Conservation (phyloP, 1,140 invertebrate genomes). For the Globodera rostochiensis region DNA sequence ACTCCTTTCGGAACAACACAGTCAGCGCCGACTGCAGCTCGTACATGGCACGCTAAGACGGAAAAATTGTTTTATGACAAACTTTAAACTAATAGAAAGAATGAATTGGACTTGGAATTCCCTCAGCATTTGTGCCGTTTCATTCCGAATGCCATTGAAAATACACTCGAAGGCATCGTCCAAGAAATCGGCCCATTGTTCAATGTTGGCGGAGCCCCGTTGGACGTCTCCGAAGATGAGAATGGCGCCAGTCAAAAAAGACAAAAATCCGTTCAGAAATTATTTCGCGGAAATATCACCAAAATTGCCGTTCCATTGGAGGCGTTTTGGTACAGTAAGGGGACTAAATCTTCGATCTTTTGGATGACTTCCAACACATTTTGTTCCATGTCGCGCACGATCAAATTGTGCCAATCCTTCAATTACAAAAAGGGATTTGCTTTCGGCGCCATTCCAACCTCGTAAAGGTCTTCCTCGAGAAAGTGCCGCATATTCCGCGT, state of each 20-base stretch:
- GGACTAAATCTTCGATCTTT: slow-evolving; percentile 53
- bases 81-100: background rate
- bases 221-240: slow-evolving; percentile 54
- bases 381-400: slow-evolving; percentile 59
- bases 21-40: slow-evolving; percentile 50
- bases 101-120: slow-evolving; percentile 49
- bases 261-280: slow-evolving; percentile 6
- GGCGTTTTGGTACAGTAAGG: slow-evolving; percentile 31
- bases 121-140: slow-evolving; percentile 48
- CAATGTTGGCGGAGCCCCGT: slow-evolving; percentile 29
- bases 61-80: background rate
- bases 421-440: slow-evolving; percentile 8
- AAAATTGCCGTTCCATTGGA: slow-evolving; percentile 38
- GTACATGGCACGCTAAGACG: slow-evolving; percentile 42
- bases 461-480: slow-evolving; percentile 64
- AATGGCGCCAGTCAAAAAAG: slow-evolving; percentile 55
- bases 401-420: slow-evolving; percentile 57
- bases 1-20: slow-evolving; percentile 60
- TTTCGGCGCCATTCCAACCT: slow-evolving; percentile 35
- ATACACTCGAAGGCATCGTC: slow-evolving; percentile 59
- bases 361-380: slow-evolving; percentile 54
- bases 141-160: slow-evolving; percentile 56
- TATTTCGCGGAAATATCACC: background rate
- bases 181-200: slow-evolving; percentile 51
- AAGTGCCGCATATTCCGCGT: slow-evolving; percentile 60